These are phyloP conservation scores for Monopterus albus DNA, from an alignment of 2,113 vertebrate species.

Conservation along the genomic window DNA sequence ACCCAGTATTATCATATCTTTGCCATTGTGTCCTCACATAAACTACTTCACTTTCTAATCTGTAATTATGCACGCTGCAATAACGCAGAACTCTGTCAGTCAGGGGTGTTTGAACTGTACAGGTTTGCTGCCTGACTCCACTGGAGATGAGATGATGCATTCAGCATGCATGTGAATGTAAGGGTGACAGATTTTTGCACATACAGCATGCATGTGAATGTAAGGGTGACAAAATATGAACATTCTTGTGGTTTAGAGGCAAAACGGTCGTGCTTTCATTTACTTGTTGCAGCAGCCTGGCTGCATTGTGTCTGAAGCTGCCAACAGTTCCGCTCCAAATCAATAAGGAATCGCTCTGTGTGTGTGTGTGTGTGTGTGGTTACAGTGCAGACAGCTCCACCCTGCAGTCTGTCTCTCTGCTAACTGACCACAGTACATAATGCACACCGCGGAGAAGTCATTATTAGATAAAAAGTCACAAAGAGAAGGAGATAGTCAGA, in stretches of 20 bases:
- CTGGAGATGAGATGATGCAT: no score
- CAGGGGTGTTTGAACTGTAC: no score
- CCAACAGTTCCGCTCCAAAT: constrained; percentile 22
- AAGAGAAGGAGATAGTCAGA: neutral
- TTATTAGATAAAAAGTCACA: neutral
- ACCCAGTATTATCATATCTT: neutral
- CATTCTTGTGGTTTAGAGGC: no score
- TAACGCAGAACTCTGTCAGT: no score
- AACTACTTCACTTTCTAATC: no score
- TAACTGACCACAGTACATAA: constrained; percentile 52
- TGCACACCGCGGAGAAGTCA: neutral
- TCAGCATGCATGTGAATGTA: no score
- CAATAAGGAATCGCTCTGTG: neutral
- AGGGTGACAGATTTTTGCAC: no score
- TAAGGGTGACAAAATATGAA: no score
- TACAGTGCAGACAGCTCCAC: constrained; percentile 55
- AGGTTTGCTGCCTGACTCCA: no score
- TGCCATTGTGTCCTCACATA: no score
- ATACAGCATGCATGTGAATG: no score
- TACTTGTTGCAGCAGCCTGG: constrained; percentile 1
- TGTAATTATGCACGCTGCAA: no score
- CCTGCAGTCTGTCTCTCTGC: constrained; percentile 54
- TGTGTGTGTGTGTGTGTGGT: constrained; percentile 51
- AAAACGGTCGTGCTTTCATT: neutral
- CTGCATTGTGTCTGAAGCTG: neutral